Base-by-base conservation (phyloP, 2,888 invertebrate species). In the Strigamia transsilvanica region DNA sequence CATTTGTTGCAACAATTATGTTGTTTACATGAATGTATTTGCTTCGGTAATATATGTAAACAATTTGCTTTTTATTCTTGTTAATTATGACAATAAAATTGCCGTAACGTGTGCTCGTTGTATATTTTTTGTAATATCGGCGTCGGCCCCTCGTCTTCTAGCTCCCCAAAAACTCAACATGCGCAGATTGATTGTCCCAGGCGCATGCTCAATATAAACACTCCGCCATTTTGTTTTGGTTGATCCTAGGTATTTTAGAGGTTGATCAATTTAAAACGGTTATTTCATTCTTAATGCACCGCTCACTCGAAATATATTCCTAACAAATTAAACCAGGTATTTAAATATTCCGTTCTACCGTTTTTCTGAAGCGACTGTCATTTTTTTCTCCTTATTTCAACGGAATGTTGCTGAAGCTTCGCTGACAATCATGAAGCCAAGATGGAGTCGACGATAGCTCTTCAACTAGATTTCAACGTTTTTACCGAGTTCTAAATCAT, bases 191-290 rank as follows among this genome's bases (percentile, higher is more conserved):
- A 56, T 18, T 56, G 4, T 18, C 4, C 18, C 56, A 56, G 6
- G 56, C 56, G 56, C 56, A 56, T 56, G 56, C 56, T 56, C 56
- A 56, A 56, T 56, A 56, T 56, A 56, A 56, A 56, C 56, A 56
- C 56, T 9, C 56, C 56, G 56, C 56, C 56, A 56, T 56, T 56
- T 56, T 56, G 56, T 56, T 56, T 56, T 56, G 56, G 56, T 56
- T 56, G 56, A 56, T 56, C 18, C 56, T 56, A 18, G 56, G 56
- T 56, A 56, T 56, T 56, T 56, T 56, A 3, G 56, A 56, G 56
- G 56, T 56, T 56, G 56, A 56, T 56, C 56, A 56, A 56, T 56
- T 56, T n/a, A 56, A 15, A 56, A 18, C 56, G 56, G 56, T 56
- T 56, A 56, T 56, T 56, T 56, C 18, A 4, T 21, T 56, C 56